Percentiles rank a stretch among this genome's conserved stretches.
phyloP scores from a whole-genome alignment of 2,888 invertebrate genomes.

The Ophioninae sp. region DNA sequence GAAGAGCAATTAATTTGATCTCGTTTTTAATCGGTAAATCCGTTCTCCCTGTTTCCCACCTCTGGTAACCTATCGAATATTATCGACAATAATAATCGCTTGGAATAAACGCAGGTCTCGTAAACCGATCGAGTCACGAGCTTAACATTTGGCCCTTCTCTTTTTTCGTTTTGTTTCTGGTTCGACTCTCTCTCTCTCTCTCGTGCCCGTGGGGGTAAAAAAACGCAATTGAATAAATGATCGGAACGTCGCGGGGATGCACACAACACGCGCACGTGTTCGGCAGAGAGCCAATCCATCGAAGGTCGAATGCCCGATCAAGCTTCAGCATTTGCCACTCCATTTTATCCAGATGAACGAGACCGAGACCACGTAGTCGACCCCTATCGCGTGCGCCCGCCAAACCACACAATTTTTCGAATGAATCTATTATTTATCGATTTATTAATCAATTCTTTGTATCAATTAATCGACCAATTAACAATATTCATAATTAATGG shows the following conservation, averaged over 20 bases:
- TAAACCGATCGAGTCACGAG: slow-evolving; percentile 43
- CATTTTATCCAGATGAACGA: slow-evolving; percentile 77
- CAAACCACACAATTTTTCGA: too few relatives aligned
- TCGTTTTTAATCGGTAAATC: slow-evolving; percentile 9
- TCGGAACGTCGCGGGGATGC: slow-evolving; percentile 61
- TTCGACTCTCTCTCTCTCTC: slow-evolving; percentile 61
- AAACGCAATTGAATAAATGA: slow-evolving; percentile 76
- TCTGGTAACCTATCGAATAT: too few relatives aligned
- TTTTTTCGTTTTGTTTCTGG: slow-evolving; percentile 60
- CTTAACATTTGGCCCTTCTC: slow-evolving; percentile 67
- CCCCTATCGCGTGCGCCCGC: slow-evolving; percentile 39
- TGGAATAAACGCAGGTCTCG: too few relatives aligned
- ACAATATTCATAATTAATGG: too few relatives aligned
- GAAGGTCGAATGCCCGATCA: slow-evolving; percentile 76
- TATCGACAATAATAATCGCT: too few relatives aligned
- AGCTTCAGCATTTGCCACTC: slow-evolving; percentile 76
- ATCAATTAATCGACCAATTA: too few relatives aligned
- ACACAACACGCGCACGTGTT: slow-evolving; percentile 25
- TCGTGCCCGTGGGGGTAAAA: too few relatives aligned
- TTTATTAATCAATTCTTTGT: too few relatives aligned
- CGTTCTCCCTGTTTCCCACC: slow-evolving; percentile 59
- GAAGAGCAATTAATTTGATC: too few relatives aligned
- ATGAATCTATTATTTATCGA: too few relatives aligned
- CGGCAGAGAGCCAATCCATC: slow-evolving; percentile 70
- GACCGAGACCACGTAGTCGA: slow-evolving; percentile 73